Evolutionary conservation across 2,113 vertebrate genomes (phyloP), one percentile per base, ranked within the genome.

Genomic region (Spea bombifrons): DNA sequence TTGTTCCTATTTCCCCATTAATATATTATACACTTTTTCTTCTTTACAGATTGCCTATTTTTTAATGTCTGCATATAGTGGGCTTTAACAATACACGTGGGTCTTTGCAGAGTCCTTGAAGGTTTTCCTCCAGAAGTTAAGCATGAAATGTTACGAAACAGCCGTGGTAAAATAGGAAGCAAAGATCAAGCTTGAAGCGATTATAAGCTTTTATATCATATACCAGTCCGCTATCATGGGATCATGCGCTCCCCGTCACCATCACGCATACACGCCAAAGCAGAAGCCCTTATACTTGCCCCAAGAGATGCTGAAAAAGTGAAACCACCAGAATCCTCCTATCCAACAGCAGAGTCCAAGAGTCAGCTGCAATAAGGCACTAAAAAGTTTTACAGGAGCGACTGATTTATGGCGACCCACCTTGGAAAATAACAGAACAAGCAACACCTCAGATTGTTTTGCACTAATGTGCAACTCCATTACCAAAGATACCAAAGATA

Each of bases 251-350:
- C 8, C 55, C 55, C 55, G 2, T 13, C 55, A 75, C 73, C 44
- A 48, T 15, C 73, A 15, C 48, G 3, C 63, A 75, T 8, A 9
- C n/a, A 45, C 16, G 50, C 9, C 53, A 61, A 10, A 12, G 71
- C 50, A 79, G 12, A 45, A 79, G 43, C 63, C 77, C 61, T 66
- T 79, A 80, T 80, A 80, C 71, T 74, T 80, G 78, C 71, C 78
- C 78, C 78, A 48, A 61, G 65, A 49, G 52, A 73, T 61, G 71
- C 44, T 46, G 71, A 73, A 66, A 73, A 43, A 73, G 7, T 65
- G 71, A 66, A 75, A 75, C 53, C 73, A 80, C 59, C 68, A 65
- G 68, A 78, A 71, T 68, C 64, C 6, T 48, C 50, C 49, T 66
- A 61, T 66, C 61, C 50, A 80, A 64, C 71, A 80, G 71, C 64